Percentiles rank a stretch among this genome's conserved stretches.
phyloP scores from a whole-genome alignment of 2,113 vertebrate genomes.

The Siphamia tubifer region DNA sequence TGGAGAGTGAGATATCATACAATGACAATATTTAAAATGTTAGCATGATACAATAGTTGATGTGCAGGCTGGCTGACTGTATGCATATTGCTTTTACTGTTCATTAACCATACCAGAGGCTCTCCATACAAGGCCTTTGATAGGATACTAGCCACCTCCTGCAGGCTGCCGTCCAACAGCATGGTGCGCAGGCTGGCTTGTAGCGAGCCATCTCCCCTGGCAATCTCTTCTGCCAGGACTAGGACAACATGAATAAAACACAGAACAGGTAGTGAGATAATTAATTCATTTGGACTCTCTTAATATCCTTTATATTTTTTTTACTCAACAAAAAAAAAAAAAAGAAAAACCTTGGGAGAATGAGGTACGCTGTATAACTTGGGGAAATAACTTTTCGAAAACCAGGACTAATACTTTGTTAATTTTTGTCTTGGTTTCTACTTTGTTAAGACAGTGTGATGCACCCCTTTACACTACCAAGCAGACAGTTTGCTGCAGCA shows the following conservation, averaged over 20 bases:
- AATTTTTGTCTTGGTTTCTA: no score
- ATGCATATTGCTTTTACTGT: background rate
- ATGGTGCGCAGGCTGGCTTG: slow-evolving; percentile 89
- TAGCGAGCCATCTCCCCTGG: slow-evolving; percentile 88
- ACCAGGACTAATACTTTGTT: no score
- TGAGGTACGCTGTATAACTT: no score
- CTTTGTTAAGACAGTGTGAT: background rate
- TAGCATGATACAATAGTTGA: no score
- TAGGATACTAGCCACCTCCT: slow-evolving; percentile 90
- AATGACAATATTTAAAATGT: no score
- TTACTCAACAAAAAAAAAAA: background rate
- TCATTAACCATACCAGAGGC: slow-evolving; percentile 87
- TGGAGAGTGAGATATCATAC: no score
- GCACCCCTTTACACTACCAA: background rate
- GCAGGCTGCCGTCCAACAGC: slow-evolving; percentile 95
- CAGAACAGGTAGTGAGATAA: background rate
- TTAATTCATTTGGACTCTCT: background rate
- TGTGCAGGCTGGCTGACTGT: background rate
- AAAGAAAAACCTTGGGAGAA: background rate
- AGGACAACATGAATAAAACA: slow-evolving; percentile 30
- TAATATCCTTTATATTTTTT: background rate
- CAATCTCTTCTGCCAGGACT: slow-evolving; percentile 93
- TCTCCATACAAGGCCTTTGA: slow-evolving; percentile 96
- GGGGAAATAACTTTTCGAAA: no score
- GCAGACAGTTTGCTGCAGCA: background rate